Conservation (phyloP, 1,140 invertebrate genomes). For the Gonatopus flavifemur region DNA sequence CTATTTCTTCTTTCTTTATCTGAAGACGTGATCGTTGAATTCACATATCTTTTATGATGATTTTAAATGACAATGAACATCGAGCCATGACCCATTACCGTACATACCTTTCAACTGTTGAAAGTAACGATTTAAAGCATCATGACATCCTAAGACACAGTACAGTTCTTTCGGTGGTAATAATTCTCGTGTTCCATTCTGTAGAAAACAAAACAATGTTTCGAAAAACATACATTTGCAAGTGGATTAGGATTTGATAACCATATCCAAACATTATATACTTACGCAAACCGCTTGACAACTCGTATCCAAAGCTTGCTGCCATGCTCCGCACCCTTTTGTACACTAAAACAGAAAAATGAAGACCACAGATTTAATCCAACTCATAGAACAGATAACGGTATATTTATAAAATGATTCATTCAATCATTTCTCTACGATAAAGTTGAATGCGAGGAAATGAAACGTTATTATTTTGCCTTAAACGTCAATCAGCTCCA, state of each 20-base stretch:
- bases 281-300: constrained; percentile 75
- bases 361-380: too few relatives aligned
- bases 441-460: too few relatives aligned
- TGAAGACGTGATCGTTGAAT: too few relatives aligned
- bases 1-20: too few relatives aligned
- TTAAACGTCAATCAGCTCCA: too few relatives aligned
- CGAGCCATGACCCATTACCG: too few relatives aligned
- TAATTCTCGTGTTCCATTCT: constrained; percentile 70
- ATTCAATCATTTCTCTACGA: too few relatives aligned
- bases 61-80: too few relatives aligned
- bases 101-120: constrained; percentile 68
- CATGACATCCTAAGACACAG: constrained; percentile 79
- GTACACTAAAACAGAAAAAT: constrained; percentile 64
- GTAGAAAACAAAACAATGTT: constrained; percentile 36
- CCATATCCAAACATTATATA: constrained; percentile 33
- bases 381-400: too few relatives aligned
- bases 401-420: too few relatives aligned
- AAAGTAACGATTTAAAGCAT: constrained; percentile 73
- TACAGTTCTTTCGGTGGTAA: constrained; percentile 71
- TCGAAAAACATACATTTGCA: constrained; percentile 1
- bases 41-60: too few relatives aligned
- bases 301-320: constrained; percentile 64
- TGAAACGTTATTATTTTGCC: too few relatives aligned
- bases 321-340: constrained; percentile 70
- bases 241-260: constrained; percentile 6